Evolutionary conservation across 2,113 vertebrate species (phyloP).

Genomic region (Tonatia bakeri): DNA sequence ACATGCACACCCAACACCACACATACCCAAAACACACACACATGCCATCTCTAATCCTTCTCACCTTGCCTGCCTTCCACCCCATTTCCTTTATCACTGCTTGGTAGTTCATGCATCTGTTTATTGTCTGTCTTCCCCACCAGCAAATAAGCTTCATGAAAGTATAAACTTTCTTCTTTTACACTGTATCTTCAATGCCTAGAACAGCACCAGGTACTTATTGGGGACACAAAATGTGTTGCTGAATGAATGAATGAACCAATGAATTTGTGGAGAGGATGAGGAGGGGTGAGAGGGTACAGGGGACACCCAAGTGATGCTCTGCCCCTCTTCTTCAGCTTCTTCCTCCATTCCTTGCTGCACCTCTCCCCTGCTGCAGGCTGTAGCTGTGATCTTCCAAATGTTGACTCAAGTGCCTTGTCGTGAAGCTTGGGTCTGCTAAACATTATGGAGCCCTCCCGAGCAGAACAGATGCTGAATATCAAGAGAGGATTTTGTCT

Average conservation of each 20-base stretch:
- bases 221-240: neutral
- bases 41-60: neutral
- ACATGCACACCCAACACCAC: neutral
- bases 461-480: neutral
- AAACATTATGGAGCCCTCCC: neutral
- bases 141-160: neutral
- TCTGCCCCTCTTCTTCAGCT: neutral
- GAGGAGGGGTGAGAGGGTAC: accelerated
- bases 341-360: neutral
- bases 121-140: neutral
- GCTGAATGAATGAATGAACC: neutral
- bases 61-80: neutral
- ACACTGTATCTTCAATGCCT: neutral
- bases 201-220: neutral
- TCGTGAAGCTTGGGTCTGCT: neutral
- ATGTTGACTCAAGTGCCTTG: neutral
- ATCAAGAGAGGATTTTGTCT: constrained; percentile 5
- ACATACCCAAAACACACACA: neutral
- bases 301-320: neutral
- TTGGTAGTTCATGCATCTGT: neutral
- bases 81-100: neutral
- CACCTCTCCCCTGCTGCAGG: neutral
- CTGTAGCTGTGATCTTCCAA: neutral
- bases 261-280: neutral
- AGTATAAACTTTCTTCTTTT: neutral